Evolutionary conservation across 2,888 invertebrate species (phyloP).

Genomic region (Heliconius charithonia): DNA sequence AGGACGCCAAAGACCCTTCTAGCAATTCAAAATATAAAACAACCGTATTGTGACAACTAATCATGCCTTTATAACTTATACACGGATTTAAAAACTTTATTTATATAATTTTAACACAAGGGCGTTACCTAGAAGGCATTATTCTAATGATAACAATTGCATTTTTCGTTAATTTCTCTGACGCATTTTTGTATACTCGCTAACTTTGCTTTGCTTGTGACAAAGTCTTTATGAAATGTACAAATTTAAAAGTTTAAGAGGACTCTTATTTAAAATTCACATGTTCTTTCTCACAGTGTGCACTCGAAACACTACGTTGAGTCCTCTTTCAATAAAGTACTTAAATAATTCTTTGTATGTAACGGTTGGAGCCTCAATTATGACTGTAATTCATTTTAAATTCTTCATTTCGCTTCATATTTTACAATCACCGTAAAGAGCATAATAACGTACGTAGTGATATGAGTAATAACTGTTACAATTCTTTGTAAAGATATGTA

Average conservation of each 20-base stretch:
- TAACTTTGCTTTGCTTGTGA: not conserved
- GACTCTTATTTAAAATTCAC: slow-evolving; percentile 4
- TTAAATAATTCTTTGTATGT: slow-evolving; percentile 12
- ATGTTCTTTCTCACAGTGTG: not conserved
- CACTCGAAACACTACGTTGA: not conserved
- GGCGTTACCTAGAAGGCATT: too few relatives aligned
- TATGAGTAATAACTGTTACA: not conserved
- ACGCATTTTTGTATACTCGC: too few relatives aligned
- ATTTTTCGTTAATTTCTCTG: too few relatives aligned
- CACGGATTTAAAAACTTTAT: too few relatives aligned
- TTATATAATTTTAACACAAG: too few relatives aligned
- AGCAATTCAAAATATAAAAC: too few relatives aligned
- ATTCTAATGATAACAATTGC: too few relatives aligned
- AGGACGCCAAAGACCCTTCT: too few relatives aligned
- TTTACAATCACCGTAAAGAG: not conserved
- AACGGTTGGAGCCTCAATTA: slow-evolving; percentile 2
- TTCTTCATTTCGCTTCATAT: slow-evolving; percentile 7
- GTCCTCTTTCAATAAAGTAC: slow-evolving; percentile 14
- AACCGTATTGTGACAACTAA: too few relatives aligned
- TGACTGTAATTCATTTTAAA: slow-evolving; percentile 5
- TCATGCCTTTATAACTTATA: too few relatives aligned
- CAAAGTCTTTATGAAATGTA: not conserved
- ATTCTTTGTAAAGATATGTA: not conserved
- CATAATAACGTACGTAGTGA: not conserved
- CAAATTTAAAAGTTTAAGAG: not conserved